Evolutionary conservation across 2,888 invertebrate genomes (phyloP), one percentile per base, ranked within the genome.

Genomic region (Machimus rusticus): DNA sequence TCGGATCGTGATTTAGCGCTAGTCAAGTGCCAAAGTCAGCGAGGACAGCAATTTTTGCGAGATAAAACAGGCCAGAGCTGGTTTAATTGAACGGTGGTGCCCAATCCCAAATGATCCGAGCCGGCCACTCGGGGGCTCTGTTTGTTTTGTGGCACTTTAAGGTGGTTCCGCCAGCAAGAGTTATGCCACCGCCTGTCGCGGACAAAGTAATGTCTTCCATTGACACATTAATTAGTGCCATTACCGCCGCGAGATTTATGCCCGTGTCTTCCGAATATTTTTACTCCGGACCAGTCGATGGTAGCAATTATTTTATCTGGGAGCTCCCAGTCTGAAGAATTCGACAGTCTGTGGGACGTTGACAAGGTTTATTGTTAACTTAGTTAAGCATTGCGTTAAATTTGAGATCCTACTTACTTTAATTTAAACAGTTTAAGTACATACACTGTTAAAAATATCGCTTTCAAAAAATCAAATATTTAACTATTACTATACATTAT

Each of bases 181-280:
- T 51, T 74, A 12, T 74, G 43, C 34, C 43, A 23, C 28, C 12
- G 28, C 66, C 66, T 9, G 23, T 28, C 66, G 82, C 74, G 74
- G 31, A 23, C 39, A 74, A 76, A 74, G 46, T 74, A 74, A 85
- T 74, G 85, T 74, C 74, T 74, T 85, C 28, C 85, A 85, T 85
- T 85, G 85, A 85, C 85, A 85, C 74, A 74, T 85, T 85, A 85
- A 85, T 85, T 85, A 74, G 74, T 74, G 85, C 74, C 85, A 74
- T 74, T 74, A 85, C 74, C 74, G 85, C 19, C 19, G 34, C 12
- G 57, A 82, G 82, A 82, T 82, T 82, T 82, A 82, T 82, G 82
- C 14, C 28, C 37, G 28, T 37, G 19, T 82, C 57, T 82, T 34
- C 8, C 19, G 57, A 57, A 19, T 82, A 82, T 57, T 82, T 82